Percentiles rank a stretch among this genome's conserved stretches.
Conservation (phyloP, 1,140 invertebrate species). For the Zaprionus taronus region DNA sequence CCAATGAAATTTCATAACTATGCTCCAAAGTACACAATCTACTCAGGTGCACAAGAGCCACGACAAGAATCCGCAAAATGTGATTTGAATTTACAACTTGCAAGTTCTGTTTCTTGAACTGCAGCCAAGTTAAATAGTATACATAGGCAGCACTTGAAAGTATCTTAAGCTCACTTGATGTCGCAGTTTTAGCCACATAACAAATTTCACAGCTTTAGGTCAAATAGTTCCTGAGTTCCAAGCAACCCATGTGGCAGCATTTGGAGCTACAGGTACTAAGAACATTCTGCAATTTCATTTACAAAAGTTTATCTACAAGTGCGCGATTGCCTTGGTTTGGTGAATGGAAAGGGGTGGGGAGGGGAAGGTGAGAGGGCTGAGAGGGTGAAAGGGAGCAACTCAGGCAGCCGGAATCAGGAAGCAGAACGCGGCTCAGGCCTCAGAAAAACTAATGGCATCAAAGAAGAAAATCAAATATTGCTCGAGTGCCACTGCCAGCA, state of each 20-base stretch:
- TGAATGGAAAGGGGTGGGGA: neutral
- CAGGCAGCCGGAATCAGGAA: slow-evolving; percentile 36
- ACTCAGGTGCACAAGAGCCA: no score
- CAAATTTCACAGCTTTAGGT: neutral
- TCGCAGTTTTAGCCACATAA: neutral
- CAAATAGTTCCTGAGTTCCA: neutral
- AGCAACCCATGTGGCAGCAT: neutral
- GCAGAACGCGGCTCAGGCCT: slow-evolving; percentile 28
- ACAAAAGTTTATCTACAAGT: slow-evolving; percentile 80
- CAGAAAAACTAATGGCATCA: slow-evolving; percentile 77
- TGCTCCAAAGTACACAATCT: neutral
- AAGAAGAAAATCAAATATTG: slow-evolving; percentile 81
- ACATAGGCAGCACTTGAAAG: no score
- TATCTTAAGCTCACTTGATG: neutral
- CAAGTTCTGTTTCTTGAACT: no score
- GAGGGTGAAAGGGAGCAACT: neutral
- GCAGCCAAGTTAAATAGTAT: no score
- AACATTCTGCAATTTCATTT: slow-evolving; percentile 79
- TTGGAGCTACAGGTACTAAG: slow-evolving; percentile 23
- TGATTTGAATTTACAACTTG: no score
- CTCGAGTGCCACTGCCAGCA: slow-evolving; percentile 75
- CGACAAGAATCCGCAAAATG: no score
- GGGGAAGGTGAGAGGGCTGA: neutral
- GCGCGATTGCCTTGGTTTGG: slow-evolving; percentile 53
- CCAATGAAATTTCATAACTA: neutral